These are phyloP conservation scores for Arvicanthis niloticus DNA, from an alignment of 2,113 vertebrate species.

Conservation along the genomic window DNA sequence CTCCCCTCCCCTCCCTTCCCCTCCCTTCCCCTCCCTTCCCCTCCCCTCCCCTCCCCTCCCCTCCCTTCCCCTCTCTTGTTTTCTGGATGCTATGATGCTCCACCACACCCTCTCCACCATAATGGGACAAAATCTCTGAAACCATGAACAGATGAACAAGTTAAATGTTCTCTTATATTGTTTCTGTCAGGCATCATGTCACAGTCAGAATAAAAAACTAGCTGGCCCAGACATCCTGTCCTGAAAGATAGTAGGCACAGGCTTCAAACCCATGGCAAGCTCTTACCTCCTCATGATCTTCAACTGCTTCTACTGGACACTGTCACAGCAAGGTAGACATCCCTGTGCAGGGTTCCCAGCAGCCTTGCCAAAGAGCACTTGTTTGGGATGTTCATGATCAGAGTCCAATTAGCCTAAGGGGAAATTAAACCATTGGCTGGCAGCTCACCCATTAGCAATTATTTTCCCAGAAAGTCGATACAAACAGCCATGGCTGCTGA, in stretches of 20 bases:
- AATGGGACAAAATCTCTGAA: neutral
- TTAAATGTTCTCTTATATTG: neutral
- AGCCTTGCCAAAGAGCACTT: conserved; percentile 56
- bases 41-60: too few species aligned
- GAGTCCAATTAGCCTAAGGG: conserved; percentile 71
- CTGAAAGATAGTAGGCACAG: neutral
- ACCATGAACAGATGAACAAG: neutral
- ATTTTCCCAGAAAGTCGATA: conserved; percentile 75
- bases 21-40: accelerated
- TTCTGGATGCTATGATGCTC: neutral
- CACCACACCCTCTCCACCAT: neutral
- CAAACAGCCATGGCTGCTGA: conserved; percentile 56
- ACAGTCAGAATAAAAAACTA: neutral
- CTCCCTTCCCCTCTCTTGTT: neutral
- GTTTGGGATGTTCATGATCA: conserved; percentile 70
- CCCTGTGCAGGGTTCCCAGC: neutral
- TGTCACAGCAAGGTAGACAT: neutral
- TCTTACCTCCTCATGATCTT: neutral
- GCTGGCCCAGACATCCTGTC: neutral
- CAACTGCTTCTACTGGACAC: neutral
- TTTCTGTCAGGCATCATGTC: neutral
- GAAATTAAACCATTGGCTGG: conserved; percentile 79
- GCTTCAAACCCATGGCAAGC: neutral
- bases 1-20: accelerated
- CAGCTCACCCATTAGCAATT: conserved; percentile 70